Percentiles rank a stretch among this genome's conserved stretches.
These are phyloP conservation scores for Oedothorax gibbosus DNA, from an alignment of 1,140 invertebrate species.

Conservation along the genomic window DNA sequence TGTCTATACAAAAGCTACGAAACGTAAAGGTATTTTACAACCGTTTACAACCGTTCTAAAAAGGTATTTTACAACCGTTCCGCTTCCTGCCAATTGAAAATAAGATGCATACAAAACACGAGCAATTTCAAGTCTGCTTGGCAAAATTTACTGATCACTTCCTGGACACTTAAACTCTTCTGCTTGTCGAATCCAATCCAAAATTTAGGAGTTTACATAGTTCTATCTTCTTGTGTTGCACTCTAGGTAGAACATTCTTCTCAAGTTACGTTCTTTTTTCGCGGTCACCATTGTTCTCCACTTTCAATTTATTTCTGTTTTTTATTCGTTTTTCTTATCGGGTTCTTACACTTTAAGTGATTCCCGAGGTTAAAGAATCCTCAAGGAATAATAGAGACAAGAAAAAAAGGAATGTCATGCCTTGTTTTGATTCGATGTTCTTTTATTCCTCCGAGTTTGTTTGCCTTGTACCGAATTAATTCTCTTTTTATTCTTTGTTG, in stretches of 20 bases:
- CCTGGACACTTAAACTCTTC: background rate
- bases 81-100: too few species aligned
- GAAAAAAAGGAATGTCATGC: background rate
- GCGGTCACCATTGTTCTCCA: background rate
- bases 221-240: background rate
- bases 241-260: background rate
- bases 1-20: too few species aligned
- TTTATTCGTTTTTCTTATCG: background rate
- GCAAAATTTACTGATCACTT: too few species aligned
- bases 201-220: background rate
- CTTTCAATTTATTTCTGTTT: too few species aligned
- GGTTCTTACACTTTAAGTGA: background rate
- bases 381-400: background rate
- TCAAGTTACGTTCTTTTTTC: background rate
- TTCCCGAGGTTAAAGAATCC: slow-evolving; percentile 19
- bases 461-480: slow-evolving; percentile 13
- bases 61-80: too few species aligned
- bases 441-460: background rate
- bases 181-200: background rate
- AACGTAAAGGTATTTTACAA: too few species aligned
- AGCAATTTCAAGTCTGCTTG: too few species aligned
- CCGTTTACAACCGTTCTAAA: too few species aligned
- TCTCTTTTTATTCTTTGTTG: background rate
- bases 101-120: too few species aligned
- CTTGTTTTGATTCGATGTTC: background rate